Evolutionary conservation across 2,113 vertebrate genomes (phyloP).

Genomic region (Rhinoderma darwinii): DNA sequence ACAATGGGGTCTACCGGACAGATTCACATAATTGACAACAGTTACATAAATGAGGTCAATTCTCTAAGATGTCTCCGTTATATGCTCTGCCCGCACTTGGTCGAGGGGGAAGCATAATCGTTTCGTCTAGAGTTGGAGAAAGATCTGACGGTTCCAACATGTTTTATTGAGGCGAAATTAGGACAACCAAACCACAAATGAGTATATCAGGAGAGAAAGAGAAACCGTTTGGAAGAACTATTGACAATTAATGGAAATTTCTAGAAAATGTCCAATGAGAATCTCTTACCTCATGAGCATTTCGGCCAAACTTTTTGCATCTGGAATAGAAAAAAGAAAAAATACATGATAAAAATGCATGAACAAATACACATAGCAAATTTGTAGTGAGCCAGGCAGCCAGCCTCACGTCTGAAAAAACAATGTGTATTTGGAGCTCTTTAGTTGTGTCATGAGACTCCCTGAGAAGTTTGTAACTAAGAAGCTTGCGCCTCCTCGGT

Average conservation of each 20-base stretch:
- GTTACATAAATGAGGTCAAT: not conserved
- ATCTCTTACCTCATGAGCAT: slow-evolving; percentile 97
- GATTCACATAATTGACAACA: not conserved
- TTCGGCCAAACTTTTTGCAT: slow-evolving; percentile 98
- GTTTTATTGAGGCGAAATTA: not conserved
- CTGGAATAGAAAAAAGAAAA: slow-evolving; percentile 79
- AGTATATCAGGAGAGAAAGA: no score
- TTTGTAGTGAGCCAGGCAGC: not conserved
- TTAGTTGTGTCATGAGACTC: no score
- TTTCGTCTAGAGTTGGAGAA: not conserved
- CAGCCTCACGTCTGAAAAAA: no score
- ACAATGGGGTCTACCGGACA: not conserved
- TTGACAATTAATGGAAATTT: fast-evolving
- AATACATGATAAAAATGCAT: not conserved
- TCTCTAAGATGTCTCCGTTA: not conserved
- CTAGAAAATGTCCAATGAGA: not conserved
- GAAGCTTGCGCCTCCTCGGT: no score
- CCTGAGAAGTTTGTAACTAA: no score
- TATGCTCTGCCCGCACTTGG: not conserved
- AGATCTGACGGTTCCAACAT: not conserved
- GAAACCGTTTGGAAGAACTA: no score
- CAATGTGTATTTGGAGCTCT: no score
- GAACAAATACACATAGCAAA: not conserved
- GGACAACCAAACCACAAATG: slow-evolving; percentile 1
- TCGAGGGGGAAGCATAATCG: not conserved